phyloP scores from a whole-genome alignment of 2,113 vertebrate species.

The Alces alces region DNA sequence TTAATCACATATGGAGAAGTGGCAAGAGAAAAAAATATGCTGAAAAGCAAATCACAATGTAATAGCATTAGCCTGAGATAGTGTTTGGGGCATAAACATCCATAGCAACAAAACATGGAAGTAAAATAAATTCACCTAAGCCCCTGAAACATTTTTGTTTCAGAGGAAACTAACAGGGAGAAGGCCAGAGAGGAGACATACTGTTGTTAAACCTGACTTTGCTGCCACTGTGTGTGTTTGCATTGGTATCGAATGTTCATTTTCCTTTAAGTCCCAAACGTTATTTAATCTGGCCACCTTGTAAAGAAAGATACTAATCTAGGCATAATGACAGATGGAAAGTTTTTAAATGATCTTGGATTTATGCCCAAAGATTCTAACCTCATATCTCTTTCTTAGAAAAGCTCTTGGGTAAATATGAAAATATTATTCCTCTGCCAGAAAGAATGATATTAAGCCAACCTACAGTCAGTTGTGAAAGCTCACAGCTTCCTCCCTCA shows the following conservation, averaged over 20 bases:
- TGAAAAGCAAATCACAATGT: background rate
- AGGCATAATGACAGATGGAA: background rate
- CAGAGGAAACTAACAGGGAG: background rate
- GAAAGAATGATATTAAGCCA: background rate
- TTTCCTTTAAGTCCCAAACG: background rate
- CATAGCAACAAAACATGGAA: background rate
- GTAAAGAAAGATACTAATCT: background rate
- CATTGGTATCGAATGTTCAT: background rate
- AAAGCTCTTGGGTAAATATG: background rate
- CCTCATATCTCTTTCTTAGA: background rate
- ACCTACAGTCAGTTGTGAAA: background rate
- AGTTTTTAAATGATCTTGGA: background rate
- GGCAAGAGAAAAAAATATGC: background rate
- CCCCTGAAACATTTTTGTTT: background rate
- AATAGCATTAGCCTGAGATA: background rate
- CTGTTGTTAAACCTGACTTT: background rate
- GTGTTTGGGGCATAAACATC: background rate
- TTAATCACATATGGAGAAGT: background rate
- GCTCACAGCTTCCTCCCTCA: background rate
- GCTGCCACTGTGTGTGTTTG: background rate
- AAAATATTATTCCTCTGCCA: conserved; percentile 12
- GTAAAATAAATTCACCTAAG: background rate
- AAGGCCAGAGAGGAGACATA: background rate
- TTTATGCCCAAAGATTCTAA: background rate
- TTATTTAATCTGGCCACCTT: background rate